phyloP scores from a whole-genome alignment of 2,888 invertebrate species.

The Phyllotreta cruciferae region DNA sequence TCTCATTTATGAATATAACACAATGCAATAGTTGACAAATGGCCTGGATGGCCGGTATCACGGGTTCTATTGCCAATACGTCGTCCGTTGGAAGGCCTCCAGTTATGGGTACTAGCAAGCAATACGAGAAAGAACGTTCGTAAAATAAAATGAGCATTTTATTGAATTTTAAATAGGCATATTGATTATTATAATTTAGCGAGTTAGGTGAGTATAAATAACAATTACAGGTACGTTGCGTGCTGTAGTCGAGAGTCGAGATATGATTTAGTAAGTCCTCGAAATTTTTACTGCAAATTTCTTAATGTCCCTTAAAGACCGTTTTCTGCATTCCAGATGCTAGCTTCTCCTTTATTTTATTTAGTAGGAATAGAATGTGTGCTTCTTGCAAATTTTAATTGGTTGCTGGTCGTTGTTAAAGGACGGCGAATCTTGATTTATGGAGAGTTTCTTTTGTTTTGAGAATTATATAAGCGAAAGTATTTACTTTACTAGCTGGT shows the following conservation, averaged over 20 bases:
- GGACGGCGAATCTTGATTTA: slow-evolving; percentile 15
- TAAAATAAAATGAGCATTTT: too few species aligned
- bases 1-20: slow-evolving; percentile 44
- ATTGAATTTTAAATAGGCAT: too few species aligned
- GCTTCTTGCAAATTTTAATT: slow-evolving; percentile 12
- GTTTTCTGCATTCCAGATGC: too few species aligned
- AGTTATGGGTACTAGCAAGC: neutral
- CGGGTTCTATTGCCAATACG: neutral
- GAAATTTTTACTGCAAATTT: too few species aligned
- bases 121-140: neutral
- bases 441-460: slow-evolving; percentile 12
- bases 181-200: too few species aligned
- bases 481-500: neutral
- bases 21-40: slow-evolving; percentile 43
- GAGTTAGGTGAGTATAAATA: too few species aligned
- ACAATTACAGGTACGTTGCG: too few species aligned
- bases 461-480: slow-evolving; percentile 5
- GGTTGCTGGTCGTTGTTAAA: slow-evolving; percentile 8
- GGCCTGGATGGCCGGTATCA: slow-evolving; percentile 20
- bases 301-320: too few species aligned
- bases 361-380: slow-evolving; percentile 2
- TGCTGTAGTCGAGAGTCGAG: too few species aligned
- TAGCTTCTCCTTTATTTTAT: slow-evolving; percentile 15
- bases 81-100: neutral
- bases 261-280: too few species aligned